Conservation (phyloP, 2,113 vertebrate species). For the Ranitomeya variabilis region DNA sequence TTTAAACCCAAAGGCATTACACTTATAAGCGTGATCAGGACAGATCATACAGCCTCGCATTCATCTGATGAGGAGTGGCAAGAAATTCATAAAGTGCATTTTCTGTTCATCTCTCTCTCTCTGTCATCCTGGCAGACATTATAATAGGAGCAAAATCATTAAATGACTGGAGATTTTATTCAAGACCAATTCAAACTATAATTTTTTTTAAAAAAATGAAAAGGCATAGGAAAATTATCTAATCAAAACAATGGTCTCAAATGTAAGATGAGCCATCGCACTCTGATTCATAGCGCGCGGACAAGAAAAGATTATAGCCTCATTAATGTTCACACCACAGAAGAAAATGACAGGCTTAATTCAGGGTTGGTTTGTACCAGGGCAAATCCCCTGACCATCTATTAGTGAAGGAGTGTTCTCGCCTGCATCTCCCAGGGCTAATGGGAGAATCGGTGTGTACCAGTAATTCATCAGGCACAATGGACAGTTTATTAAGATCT, state of each 20-base stretch:
- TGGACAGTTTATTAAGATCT: conserved; percentile 58
- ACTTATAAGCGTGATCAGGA: conserved; percentile 43
- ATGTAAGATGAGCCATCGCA: conserved; percentile 56
- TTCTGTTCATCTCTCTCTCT: conserved; percentile 56
- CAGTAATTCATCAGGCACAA: conserved; percentile 57
- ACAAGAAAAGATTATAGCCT: conserved; percentile 59
- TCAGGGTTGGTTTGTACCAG: conserved; percentile 55
- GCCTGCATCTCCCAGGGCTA: conserved; percentile 51
- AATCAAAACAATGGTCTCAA: conserved; percentile 58
- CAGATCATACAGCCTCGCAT: conserved; percentile 49
- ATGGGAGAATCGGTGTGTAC: conserved; percentile 53
- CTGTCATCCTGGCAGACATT: conserved; percentile 57
- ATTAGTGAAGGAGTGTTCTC: conserved; percentile 49
- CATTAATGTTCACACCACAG: conserved; percentile 53
- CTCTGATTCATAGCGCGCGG: conserved; percentile 52
- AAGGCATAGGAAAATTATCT: conserved; percentile 58
- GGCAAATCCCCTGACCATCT: conserved; percentile 57
- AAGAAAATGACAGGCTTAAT: conserved; percentile 55
- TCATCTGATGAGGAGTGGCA: conserved; percentile 51
- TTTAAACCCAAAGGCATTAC: conserved; percentile 44
- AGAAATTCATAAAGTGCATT: conserved; percentile 55
- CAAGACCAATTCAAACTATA: conserved; percentile 59
- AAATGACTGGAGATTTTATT: conserved; percentile 59
- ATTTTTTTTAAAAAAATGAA: conserved; percentile 46
- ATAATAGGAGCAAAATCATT: conserved; percentile 58